Evolutionary conservation across 2,797 vertebrate species (phyloP).

Genomic region (Acanthurus tractus): DNA sequence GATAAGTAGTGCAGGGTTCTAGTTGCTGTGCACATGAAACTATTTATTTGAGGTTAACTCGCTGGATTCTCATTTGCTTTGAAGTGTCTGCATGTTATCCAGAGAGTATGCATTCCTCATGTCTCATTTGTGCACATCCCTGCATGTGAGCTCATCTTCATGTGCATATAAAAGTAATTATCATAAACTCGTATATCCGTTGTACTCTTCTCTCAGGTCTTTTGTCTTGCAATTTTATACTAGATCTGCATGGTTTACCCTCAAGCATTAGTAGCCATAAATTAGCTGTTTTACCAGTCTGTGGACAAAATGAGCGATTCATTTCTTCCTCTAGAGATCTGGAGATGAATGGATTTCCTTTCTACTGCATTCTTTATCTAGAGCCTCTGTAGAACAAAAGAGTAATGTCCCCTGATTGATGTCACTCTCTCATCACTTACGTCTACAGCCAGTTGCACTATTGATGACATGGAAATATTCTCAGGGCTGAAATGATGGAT

Average conservation of each 20-base stretch:
- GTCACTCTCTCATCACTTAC: constrained; percentile 23
- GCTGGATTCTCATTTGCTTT: neutral
- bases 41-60: neutral
- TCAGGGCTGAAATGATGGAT: neutral
- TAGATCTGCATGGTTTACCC: constrained; percentile 9
- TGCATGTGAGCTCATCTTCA: constrained; percentile 12
- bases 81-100: neutral
- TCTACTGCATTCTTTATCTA: constrained; percentile 21
- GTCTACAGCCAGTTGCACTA: constrained; percentile 10
- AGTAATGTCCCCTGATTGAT: constrained; percentile 26
- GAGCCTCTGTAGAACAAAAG: constrained; percentile 34
- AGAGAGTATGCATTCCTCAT: neutral
- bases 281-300: constrained; percentile 18
- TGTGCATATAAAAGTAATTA: constrained; percentile 8
- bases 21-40: neutral
- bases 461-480: constrained; percentile 34
- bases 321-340: constrained; percentile 28
- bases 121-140: neutral
- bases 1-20: neutral
- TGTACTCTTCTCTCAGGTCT: constrained; percentile 1
- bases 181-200: constrained; percentile 7
- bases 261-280: constrained; percentile 24
- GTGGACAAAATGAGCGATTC: constrained; percentile 23
- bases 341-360: constrained; percentile 27
- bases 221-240: no score